phyloP scores from a whole-genome alignment of 2,888 invertebrate species.

The Timema podura region DNA sequence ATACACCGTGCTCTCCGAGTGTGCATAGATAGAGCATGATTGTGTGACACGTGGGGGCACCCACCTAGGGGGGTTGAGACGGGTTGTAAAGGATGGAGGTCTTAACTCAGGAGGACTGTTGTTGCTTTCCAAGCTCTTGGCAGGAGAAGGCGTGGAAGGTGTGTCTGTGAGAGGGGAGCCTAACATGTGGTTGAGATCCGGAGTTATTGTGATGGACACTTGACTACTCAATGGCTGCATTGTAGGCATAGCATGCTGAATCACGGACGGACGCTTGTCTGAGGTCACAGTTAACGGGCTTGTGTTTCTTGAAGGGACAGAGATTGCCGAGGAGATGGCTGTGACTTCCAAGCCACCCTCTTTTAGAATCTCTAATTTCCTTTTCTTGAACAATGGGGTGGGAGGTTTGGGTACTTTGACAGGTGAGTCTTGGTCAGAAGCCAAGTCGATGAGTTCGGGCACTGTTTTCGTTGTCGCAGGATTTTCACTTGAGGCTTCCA shows the following conservation, averaged over 20 bases:
- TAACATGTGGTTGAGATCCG: slow-evolving; percentile 47
- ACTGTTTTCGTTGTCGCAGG: slow-evolving; percentile 29
- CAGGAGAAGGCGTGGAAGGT: slow-evolving; percentile 20
- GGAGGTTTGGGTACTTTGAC: slow-evolving; percentile 23
- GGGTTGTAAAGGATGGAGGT: background rate
- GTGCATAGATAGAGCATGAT: slow-evolving; percentile 58
- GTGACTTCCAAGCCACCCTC: slow-evolving; percentile 74
- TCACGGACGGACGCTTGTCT: slow-evolving; percentile 43
- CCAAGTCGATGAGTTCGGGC: slow-evolving; percentile 44
- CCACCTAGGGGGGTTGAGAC: slow-evolving; percentile 27
- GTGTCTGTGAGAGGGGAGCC: slow-evolving; percentile 36
- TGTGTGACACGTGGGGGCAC: slow-evolving; percentile 45
- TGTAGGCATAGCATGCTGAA: slow-evolving; percentile 40
- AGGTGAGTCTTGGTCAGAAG: slow-evolving; percentile 23
- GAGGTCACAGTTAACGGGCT: slow-evolving; percentile 20
- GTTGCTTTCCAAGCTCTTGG: slow-evolving; percentile 21
- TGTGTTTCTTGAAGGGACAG: slow-evolving; percentile 31
- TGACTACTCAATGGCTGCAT: slow-evolving; percentile 19
- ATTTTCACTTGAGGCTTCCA: background rate
- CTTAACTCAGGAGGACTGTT: background rate
- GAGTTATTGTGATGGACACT: slow-evolving; percentile 49
- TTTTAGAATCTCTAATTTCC: slow-evolving; percentile 69
- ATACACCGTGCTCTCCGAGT: slow-evolving; percentile 53
- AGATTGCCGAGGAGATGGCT: slow-evolving; percentile 50
- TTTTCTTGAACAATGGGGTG: slow-evolving; percentile 51